Base-by-base conservation (phyloP, 2,797 vertebrate genomes). In the Tamandua tetradactyla region DNA sequence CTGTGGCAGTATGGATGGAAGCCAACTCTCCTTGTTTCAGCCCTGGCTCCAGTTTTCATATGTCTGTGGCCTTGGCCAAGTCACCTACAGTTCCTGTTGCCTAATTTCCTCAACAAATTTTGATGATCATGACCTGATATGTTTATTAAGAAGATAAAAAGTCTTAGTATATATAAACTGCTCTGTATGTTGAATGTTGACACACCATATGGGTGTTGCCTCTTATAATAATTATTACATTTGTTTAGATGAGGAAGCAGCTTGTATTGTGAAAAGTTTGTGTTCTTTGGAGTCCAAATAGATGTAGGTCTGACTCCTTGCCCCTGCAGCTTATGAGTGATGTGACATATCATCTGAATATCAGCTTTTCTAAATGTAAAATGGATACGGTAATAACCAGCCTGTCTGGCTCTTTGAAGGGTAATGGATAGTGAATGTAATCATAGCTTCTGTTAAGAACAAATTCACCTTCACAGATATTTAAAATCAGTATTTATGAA, bases 1-100 rank as follows among this genome's bases (percentile, higher is more conserved):
- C 0, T 0, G 9, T 30, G 15, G 23, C 2, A 2, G 3, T 18
- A 4, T 37, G 0, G 10, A 15, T 32, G 13, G 61, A 42, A 18
- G 2, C 5, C 12, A 32, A 10, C 5, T 3, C 17, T n/a, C n/a
- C n/a, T n/a, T 3, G 3, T 5, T 8, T 35, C 15, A 75, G 52
- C 37, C 14, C 37, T 7, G 12, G 3, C 30, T 11, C 15, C 0
- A 3, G 4, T 4, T 18, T 61, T 35, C 3, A n/a, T 6, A 20
- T 49, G n/a, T 66, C 25, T 11, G 4, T 25, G 11, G 15, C 44
- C 35, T 12, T 30, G 15, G 35, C 3, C 23, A 40, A 37, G 12
- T 78, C 15, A 4, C 3, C 62, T 71, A 11, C 44, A 8, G 18
- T 49, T n/a, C 57, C 25, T 11, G 4, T 20, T 7, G 12, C n/a